Evolutionary conservation across 2,113 vertebrate genomes (phyloP).

Genomic region (Campylorhamphus procurvoides): DNA sequence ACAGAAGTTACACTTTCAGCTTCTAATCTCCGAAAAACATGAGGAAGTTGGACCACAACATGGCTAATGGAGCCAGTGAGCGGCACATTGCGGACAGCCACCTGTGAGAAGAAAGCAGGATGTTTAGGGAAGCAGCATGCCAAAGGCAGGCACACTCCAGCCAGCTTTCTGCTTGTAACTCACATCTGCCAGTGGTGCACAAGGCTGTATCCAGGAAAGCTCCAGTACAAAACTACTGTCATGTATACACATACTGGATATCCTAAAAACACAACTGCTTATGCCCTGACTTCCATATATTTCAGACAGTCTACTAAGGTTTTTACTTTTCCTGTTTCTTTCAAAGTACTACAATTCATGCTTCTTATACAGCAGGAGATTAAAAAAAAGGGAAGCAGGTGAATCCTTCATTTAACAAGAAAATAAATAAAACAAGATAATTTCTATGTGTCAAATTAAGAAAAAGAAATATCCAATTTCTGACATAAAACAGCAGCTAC

Average conservation of each 20-base stretch:
- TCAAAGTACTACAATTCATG: background rate
- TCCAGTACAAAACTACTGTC: background rate
- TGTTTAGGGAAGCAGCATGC: background rate
- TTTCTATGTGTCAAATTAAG: background rate
- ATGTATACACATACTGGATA: too few species aligned
- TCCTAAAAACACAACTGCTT: background rate
- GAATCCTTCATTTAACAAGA: background rate
- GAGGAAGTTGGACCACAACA: conserved; percentile 91
- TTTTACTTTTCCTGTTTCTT: background rate
- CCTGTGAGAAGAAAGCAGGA: conserved; percentile 61
- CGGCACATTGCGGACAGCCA: conserved; percentile 81
- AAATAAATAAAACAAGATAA: background rate
- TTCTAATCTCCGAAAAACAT: conserved; percentile 90
- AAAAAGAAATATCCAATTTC: background rate
- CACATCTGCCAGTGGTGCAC: background rate
- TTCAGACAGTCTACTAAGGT: background rate
- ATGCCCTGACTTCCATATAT: background rate
- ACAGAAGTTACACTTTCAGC: conserved; percentile 75
- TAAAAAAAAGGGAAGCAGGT: background rate
- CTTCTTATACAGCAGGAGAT: background rate
- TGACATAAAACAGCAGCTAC: background rate
- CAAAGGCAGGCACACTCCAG: background rate
- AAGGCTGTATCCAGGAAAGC: background rate
- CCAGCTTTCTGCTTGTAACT: background rate
- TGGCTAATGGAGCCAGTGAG: conserved; percentile 88